These are phyloP conservation scores for Nesometra sesokonis DNA, from an alignment of 35 echinoderm and acorn worm genomes.

Conservation along the genomic window DNA sequence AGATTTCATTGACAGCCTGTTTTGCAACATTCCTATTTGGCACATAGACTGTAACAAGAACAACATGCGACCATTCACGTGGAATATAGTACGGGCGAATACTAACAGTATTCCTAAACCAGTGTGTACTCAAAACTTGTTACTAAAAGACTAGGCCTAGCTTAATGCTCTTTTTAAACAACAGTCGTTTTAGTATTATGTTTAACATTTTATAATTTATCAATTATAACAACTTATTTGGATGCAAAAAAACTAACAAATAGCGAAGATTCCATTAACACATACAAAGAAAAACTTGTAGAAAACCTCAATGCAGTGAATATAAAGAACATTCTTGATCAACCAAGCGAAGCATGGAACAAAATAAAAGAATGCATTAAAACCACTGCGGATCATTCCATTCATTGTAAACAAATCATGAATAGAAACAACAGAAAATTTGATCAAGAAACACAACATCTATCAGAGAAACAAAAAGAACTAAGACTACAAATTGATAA, in stretches of 20 bases:
- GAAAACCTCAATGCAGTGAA: background rate
- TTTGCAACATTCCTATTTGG: constrained; percentile 10
- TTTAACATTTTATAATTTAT: no score
- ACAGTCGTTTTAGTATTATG: no score
- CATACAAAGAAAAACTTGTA: background rate
- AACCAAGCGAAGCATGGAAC: background rate
- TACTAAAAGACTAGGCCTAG: no score
- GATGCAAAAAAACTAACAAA: background rate
- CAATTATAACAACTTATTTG: background rate
- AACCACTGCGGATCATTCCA: background rate
- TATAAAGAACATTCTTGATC: background rate
- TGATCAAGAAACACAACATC: background rate
- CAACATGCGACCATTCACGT: constrained; percentile 7
- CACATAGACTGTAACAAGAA: background rate
- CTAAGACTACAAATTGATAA: background rate
- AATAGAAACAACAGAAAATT: background rate
- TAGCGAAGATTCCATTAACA: background rate
- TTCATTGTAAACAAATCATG: background rate
- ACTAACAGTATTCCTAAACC: no score
- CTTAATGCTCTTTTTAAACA: no score
- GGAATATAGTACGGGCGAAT: constrained; percentile 22
- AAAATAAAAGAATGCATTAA: background rate
- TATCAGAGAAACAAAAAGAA: background rate
- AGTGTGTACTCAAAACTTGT: no score
- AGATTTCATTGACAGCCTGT: background rate